Conservation (phyloP, 2,888 invertebrate species). For the Alcis repandata region DNA sequence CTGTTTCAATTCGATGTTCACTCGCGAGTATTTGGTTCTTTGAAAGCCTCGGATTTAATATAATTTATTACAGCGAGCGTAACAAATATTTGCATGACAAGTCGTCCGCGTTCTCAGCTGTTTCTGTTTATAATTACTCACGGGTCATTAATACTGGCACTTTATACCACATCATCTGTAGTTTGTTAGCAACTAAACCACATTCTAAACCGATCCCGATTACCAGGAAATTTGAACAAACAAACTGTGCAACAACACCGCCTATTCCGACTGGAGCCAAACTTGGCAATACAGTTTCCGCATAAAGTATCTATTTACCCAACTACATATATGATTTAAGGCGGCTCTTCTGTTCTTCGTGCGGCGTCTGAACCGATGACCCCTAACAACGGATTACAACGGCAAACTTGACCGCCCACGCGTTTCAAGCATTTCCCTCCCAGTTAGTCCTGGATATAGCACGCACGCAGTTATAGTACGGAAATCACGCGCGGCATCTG, state of each 20-base stretch:
- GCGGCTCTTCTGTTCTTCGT: constrained; percentile 63
- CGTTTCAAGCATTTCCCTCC: constrained; percentile 58
- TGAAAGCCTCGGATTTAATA: constrained; percentile 15
- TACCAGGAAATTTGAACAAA: constrained; percentile 74
- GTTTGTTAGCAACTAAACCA: constrained; percentile 63
- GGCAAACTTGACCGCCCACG: constrained; percentile 82
- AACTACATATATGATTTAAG: too few relatives aligned
- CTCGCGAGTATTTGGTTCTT: constrained; percentile 14
- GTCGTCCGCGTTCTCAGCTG: constrained; percentile 48
- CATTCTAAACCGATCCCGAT: constrained; percentile 60
- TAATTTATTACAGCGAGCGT: constrained; percentile 38
- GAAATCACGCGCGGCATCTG: constrained; percentile 49
- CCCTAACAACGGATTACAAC: constrained; percentile 73
- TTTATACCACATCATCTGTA: constrained; percentile 53
- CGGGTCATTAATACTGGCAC: constrained; percentile 47
- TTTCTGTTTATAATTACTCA: constrained; percentile 51
- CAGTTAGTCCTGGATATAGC: constrained; percentile 53
- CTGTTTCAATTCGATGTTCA: constrained; percentile 20
- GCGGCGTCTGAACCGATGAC: constrained; percentile 72
- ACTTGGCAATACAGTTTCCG: constrained; percentile 51
- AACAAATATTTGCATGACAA: constrained; percentile 37
- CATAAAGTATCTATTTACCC: too few relatives aligned
- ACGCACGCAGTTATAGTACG: constrained; percentile 37
- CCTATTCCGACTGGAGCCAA: not conserved
- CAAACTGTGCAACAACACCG: constrained; percentile 68